A percentile compares a stretch with the other conserved stretches of the same genome.
phyloP scores from a whole-genome alignment of 2,113 vertebrate genomes.

The Ardeotis arabs region DNA sequence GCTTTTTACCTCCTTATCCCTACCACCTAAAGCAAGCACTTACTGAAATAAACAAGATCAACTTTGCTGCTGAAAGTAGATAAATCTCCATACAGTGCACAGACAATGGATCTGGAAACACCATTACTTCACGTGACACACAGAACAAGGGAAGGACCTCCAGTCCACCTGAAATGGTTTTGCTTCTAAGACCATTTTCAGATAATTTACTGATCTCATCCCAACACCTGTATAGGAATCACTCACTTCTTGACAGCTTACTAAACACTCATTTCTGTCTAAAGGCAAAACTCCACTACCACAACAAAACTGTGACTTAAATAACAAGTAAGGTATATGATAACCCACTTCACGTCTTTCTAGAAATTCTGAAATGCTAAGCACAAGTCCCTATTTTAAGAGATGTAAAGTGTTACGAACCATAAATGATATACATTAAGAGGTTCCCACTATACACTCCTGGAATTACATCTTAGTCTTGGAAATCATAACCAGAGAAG shows the following conservation, averaged over 20 bases:
- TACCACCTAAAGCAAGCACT: neutral
- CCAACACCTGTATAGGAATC: neutral
- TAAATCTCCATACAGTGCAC: neutral
- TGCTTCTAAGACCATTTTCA: neutral
- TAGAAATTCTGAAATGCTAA: neutral
- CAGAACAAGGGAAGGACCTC: neutral
- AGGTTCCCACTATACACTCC: neutral
- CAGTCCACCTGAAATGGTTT: neutral
- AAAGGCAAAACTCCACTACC: neutral
- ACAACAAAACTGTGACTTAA: neutral
- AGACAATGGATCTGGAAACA: constrained; percentile 16
- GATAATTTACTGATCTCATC: constrained; percentile 34
- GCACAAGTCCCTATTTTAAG: neutral
- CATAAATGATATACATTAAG: neutral
- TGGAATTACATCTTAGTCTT: neutral
- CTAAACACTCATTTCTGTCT: neutral
- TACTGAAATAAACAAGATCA: constrained; percentile 25
- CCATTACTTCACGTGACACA: neutral
- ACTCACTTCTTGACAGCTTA: neutral
- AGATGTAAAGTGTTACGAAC: neutral
- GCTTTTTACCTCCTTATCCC: neutral
- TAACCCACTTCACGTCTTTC: neutral
- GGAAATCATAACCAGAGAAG: neutral
- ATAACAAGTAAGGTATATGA: neutral
- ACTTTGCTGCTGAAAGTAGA: neutral